A percentile compares a stretch with the other conserved stretches of the same genome.
phyloP scores from a whole-genome alignment of 1,140 invertebrate genomes.

The Agrilus planipennis region DNA sequence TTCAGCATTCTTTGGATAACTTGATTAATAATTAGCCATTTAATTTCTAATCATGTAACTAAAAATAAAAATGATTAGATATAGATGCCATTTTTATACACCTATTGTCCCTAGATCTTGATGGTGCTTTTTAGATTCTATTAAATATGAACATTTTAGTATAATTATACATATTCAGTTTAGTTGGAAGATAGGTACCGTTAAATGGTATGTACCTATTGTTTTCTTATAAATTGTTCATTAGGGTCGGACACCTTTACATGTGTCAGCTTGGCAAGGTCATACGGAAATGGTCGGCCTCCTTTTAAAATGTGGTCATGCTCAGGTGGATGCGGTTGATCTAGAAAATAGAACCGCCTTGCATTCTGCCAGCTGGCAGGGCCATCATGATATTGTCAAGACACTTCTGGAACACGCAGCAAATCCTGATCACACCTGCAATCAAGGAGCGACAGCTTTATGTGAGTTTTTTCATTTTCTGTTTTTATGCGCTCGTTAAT shows the following conservation, averaged over 20 bases:
- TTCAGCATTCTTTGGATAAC: too few species aligned
- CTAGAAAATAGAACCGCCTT: slow-evolving; percentile 79
- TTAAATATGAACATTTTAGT: too few species aligned
- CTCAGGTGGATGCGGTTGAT: slow-evolving; percentile 80
- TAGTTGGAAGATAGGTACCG: too few species aligned
- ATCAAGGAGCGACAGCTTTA: slow-evolving; percentile 86
- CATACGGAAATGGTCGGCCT: slow-evolving; percentile 85
- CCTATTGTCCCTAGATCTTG: too few species aligned
- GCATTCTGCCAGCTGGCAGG: slow-evolving; percentile 93
- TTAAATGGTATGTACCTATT: slow-evolving; percentile 12
- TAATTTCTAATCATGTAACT: too few species aligned
- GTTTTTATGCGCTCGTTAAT: background rate
- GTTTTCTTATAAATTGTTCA: too few species aligned
- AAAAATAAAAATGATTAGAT: too few species aligned
- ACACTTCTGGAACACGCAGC: slow-evolving; percentile 69
- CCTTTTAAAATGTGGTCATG: slow-evolving; percentile 59
- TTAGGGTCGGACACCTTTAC: slow-evolving; percentile 74
- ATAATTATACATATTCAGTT: too few species aligned
- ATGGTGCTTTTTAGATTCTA: too few species aligned
- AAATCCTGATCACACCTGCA: slow-evolving; percentile 79
- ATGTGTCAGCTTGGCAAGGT: slow-evolving; percentile 91
- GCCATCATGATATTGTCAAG: slow-evolving; percentile 72
- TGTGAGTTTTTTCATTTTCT: slow-evolving; percentile 34
- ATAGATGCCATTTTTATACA: too few species aligned
- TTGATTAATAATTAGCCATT: too few species aligned